Evolutionary conservation across 2,888 invertebrate species (phyloP), one percentile per base, ranked within the genome.

Genomic region (Cataglyphis albicans): DNA sequence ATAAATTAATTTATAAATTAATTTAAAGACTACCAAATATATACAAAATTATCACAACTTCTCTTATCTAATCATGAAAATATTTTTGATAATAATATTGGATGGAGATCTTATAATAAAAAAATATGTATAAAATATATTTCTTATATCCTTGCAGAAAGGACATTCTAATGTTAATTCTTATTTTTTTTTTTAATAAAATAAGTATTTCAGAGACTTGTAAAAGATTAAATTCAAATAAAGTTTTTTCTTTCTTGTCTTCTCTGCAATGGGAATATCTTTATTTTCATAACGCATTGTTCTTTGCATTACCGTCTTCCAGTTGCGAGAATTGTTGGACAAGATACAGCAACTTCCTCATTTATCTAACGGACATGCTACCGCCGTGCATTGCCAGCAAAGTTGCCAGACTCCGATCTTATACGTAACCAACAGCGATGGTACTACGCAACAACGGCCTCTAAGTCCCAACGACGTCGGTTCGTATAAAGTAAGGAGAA

Each of bases 301-400:
- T 2, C 9, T 29, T 52, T 21, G 21, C 3, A 12, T 21, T 72
- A 6, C 35, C 57, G 18, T 61, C 63, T 88, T 87, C 1, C 85
- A 94, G 94, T 89, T 94, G 86, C 96, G 96, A 73, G 97, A 97
- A 90, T 96, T 97, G 38, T 95, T 97, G 81, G 96, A 97, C 90
- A 97, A 97, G 94, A 97, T 97, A 84, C 96, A 97, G 88, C 96
- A 97, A 93, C 95, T 95, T 94, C 97, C 95, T 88, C 96, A 95
- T 93, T 95, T 95, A 61, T 93, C 94, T 72, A 90, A 90, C 70
- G 92, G 92, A 81, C 89, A 92, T 86, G 32, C 73, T 89, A 84
- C 86, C 73, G 76, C 83, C 64, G 74, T 89, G 82, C 86, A 89
- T 84, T 90, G 81, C 61, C 57, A 91, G 70, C 89, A 92, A 86